Evolutionary conservation across 2,113 vertebrate species (phyloP).

Genomic region (Xenopus borealis): DNA sequence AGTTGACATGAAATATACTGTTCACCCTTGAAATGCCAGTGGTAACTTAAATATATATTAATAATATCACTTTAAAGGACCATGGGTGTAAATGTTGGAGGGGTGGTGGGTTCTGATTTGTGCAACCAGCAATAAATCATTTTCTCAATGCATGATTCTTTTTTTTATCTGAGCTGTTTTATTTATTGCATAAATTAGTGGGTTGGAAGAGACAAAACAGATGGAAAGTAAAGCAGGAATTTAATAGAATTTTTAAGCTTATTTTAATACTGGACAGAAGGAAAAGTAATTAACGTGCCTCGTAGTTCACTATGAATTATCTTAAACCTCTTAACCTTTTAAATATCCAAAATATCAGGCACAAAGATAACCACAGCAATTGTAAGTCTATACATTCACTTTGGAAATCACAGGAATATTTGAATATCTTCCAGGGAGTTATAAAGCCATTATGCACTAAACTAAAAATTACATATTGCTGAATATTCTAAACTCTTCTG

Average conservation of each 20-base stretch:
- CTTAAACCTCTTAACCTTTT: slow-evolving; percentile 24
- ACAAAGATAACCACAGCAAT: background rate
- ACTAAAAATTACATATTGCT: too few relatives aligned
- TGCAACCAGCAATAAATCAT: slow-evolving; percentile 19
- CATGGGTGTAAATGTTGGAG: too few relatives aligned
- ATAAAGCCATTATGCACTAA: too few relatives aligned
- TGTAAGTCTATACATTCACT: too few relatives aligned
- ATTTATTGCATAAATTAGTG: slow-evolving; percentile 7
- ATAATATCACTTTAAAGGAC: too few relatives aligned
- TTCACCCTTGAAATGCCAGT: too few relatives aligned
- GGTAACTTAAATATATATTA: too few relatives aligned
- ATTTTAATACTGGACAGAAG: slow-evolving; percentile 19
- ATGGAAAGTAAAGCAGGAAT: slow-evolving; percentile 21
- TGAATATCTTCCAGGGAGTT: too few relatives aligned
- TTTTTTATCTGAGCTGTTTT: background rate
- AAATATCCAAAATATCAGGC: slow-evolving; percentile 10
- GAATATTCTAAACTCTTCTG: too few relatives aligned
- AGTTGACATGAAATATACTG: too few relatives aligned
- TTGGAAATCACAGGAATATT: too few relatives aligned
- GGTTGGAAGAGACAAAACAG: slow-evolving; percentile 15
- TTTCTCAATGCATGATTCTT: slow-evolving; percentile 12
- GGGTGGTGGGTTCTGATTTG: background rate
- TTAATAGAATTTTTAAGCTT: slow-evolving; percentile 24
- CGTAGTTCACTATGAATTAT: slow-evolving; percentile 19
- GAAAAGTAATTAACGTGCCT: slow-evolving; percentile 29